Percentiles rank a stretch among this genome's conserved stretches.
Conservation (phyloP, 2,888 invertebrate genomes). For the Augiades crinisus region DNA sequence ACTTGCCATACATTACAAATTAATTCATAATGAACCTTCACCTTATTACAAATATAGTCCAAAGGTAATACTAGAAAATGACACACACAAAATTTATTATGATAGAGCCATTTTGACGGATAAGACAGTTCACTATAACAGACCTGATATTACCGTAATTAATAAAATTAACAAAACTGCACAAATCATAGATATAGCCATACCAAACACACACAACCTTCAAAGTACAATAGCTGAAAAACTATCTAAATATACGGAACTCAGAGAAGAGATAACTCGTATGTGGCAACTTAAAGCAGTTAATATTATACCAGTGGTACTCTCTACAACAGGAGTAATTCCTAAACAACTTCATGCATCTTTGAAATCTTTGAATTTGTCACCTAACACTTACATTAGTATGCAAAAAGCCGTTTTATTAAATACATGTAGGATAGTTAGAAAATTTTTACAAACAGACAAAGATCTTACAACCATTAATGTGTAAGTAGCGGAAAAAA, state of each 20-base stretch:
- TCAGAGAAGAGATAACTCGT: constrained; percentile 12
- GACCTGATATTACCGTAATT: constrained; percentile 26
- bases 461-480: too few species aligned
- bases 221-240: constrained; percentile 29
- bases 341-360: constrained; percentile 2
- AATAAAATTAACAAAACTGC: constrained; percentile 25
- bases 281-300: constrained; percentile 5
- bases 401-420: constrained; percentile 9
- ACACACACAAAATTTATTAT: constrained; percentile 1
- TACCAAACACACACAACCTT: constrained; percentile 28
- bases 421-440: constrained; percentile 21
- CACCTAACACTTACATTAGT: not conserved
- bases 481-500: too few species aligned
- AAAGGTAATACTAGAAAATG: constrained; percentile 9
- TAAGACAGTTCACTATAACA: too few species aligned
- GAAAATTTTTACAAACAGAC: constrained; percentile 13
- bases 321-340: constrained; percentile 17
- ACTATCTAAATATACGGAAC: constrained; percentile 24
- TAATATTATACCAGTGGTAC: constrained; percentile 10
- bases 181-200: constrained; percentile 25
- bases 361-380: not conserved
- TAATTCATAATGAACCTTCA: not conserved
- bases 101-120: constrained; percentile 22
- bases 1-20: constrained; percentile 7
- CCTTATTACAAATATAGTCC: constrained; percentile 23